Evolutionary conservation across 2,888 invertebrate genomes (phyloP), one percentile per base, ranked within the genome.

Genomic region (Mycogona germanica): DNA sequence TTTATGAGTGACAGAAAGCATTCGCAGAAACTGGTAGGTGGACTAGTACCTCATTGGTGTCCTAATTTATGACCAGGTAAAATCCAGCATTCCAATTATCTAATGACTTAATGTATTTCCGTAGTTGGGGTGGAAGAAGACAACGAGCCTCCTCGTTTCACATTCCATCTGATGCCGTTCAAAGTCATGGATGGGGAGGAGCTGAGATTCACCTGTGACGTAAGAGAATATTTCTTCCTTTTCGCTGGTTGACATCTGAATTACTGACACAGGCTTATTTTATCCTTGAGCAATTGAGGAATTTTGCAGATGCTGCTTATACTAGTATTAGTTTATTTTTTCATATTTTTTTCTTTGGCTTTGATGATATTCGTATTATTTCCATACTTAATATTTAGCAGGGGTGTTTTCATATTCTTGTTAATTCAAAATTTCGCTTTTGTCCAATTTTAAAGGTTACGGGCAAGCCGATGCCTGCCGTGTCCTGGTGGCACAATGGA

Each of bases 171-270:
- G 59, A 73, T 79, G 51, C 80, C 87, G 3, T 71, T 81, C 7
- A 78, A 80, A 55, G 82, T 92, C 4, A 89, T 89, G 84, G 92
- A 92, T 66, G 93, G 93, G 51, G 88, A 95, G 64, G 80, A 82
- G 60, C 84, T 87, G 56, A 72, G 77, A 58, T 75, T 89, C 49
- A 78, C 74, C 29, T 87, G 87, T 64, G 73, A 79, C 64, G 69
- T 68, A 57, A 32, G 47, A 21, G 46, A 23, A n/a, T n/a, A n/a
- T n/a, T n/a, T n/a, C 28, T 30, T 42, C 14, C 32, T 4, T 25
- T 6, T 56, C 30, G 9, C 25, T 25, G n/a, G 32, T 38, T 28
- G 12, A n/a, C 14, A 9, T 17, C 37, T 14, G 17, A 26, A 25
- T 51, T 5, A n/a, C 17, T n/a, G 17, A n/a, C n/a, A n/a, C n/a